Base-by-base conservation (phyloP, 2,113 vertebrate genomes). In the Fregetta grallaria region DNA sequence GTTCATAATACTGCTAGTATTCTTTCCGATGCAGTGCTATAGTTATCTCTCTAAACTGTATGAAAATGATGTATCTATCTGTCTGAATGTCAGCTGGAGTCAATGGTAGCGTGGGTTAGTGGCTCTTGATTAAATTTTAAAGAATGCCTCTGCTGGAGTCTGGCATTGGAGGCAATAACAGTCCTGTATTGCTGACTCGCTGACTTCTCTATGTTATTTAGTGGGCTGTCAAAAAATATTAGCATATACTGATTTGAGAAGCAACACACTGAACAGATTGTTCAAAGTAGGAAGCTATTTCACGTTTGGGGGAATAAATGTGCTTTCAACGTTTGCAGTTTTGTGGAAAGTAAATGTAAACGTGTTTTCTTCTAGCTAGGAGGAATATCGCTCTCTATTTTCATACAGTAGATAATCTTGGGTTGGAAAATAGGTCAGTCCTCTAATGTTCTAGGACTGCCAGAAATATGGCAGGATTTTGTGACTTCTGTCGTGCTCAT, bases 201-300 rank as follows among this genome's bases (percentile, higher is more conserved):
- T 65, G 63, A 23, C 76, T 96, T 94, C 53, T 74, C 50, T 44
- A 32, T 66, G 76, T 94, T 97, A 77, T 94, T 95, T 96, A 96
- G 91, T 62, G 86, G 29, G 42, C 81, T 96, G 88, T 96, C 94
- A 95, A 85, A 96, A 96, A 53, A 85, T 44, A 89, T 91, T 94
- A 96, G 66, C 72, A 38, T 74, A 10, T 18, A n/a, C 30, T 67
- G 42, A 81, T 94, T 58, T 94, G 44, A 92, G 84, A 97, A 91
- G 90, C 78, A 65, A 3, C 44, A 68, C 44, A 23, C 29, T 66
- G 42, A 86, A 67, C 27, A 91, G 78, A 91, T 93, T 71, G 19
- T 88, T 89, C 68, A 90, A 86, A 88, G 83, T 94, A 94, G 50
- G 76, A 94, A 92, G 22, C 53, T 81, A 2, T 78, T 95, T 84